These are phyloP conservation scores for Leucoraja ocellata DNA, from an alignment of 2,797 vertebrate genomes.

Conservation along the genomic window DNA sequence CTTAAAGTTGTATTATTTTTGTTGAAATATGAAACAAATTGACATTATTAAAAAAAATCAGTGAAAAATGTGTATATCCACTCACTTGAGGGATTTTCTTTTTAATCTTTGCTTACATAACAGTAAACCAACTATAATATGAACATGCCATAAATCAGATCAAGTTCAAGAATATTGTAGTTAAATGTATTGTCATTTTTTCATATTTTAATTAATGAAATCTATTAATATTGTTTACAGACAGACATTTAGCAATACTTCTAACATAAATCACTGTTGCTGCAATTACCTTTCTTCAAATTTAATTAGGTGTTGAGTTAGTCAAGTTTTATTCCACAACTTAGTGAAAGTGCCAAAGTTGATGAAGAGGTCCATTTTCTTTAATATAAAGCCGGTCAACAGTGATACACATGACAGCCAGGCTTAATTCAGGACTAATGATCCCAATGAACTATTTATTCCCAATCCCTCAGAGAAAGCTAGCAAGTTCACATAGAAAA, in stretches of 20 bases:
- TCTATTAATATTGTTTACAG: neutral
- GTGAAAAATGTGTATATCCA: neutral
- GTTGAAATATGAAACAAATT: neutral
- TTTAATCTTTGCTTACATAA: neutral
- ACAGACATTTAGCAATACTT: neutral
- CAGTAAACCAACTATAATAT: neutral
- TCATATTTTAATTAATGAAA: neutral
- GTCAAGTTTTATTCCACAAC: neutral
- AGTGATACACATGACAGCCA: neutral
- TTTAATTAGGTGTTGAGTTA: neutral
- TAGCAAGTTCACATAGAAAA: too few relatives aligned
- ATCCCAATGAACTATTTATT: too few relatives aligned
- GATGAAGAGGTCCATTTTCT: neutral
- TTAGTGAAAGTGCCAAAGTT: neutral
- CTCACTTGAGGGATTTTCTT: neutral
- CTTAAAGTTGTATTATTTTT: neutral
- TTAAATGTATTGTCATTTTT: neutral
- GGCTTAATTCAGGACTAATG: too few relatives aligned
- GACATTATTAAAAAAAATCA: neutral
- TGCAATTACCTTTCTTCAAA: neutral
- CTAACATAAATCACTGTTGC: neutral
- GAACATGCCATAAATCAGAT: neutral
- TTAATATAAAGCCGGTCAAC: neutral
- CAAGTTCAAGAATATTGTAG: neutral
- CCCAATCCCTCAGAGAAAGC: too few relatives aligned